phyloP scores from a whole-genome alignment of 1,140 invertebrate species.

The Drosophila lacteicornis region DNA sequence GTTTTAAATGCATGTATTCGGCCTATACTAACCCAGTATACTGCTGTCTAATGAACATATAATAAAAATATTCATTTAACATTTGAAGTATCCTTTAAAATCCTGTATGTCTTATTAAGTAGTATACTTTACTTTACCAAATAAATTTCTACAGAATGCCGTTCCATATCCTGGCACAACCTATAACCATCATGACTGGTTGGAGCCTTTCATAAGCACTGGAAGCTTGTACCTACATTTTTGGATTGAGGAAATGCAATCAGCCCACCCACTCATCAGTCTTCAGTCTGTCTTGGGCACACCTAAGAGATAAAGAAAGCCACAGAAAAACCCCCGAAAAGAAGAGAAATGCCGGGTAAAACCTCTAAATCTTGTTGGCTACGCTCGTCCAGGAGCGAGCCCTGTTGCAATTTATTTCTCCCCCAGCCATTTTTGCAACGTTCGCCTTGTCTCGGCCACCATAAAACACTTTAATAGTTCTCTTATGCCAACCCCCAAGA shows the following conservation, averaged over 20 bases:
- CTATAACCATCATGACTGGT: conserved; percentile 15
- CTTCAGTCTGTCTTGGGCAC: conserved; percentile 39
- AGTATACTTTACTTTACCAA: too few relatives aligned
- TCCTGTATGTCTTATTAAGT: too few relatives aligned
- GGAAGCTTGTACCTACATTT: conserved; percentile 5
- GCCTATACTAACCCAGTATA: too few relatives aligned
- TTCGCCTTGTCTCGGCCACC: conserved; percentile 72
- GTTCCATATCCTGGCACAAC: background rate
- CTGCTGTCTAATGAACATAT: too few relatives aligned
- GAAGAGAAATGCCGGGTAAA: conserved; percentile 18
- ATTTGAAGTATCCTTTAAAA: too few relatives aligned
- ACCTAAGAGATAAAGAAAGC: conserved; percentile 49
- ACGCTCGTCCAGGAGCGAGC: conserved; percentile 24
- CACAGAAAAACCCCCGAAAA: conserved; percentile 40
- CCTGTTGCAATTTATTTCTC: conserved; percentile 46
- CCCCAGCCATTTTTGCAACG: conserved; percentile 40
- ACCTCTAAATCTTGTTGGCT: conserved; percentile 41
- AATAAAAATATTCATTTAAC: too few relatives aligned
- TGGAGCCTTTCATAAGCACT: conserved; percentile 36
- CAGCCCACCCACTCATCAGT: conserved; percentile 39
- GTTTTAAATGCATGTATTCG: too few relatives aligned
- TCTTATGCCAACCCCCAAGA: conserved; percentile 43
- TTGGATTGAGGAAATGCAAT: conserved; percentile 31
- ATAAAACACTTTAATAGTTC: conserved; percentile 83
- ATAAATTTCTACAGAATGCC: background rate